phyloP scores from a whole-genome alignment of 2,888 invertebrate species.

The Neoitamus cyanurus region DNA sequence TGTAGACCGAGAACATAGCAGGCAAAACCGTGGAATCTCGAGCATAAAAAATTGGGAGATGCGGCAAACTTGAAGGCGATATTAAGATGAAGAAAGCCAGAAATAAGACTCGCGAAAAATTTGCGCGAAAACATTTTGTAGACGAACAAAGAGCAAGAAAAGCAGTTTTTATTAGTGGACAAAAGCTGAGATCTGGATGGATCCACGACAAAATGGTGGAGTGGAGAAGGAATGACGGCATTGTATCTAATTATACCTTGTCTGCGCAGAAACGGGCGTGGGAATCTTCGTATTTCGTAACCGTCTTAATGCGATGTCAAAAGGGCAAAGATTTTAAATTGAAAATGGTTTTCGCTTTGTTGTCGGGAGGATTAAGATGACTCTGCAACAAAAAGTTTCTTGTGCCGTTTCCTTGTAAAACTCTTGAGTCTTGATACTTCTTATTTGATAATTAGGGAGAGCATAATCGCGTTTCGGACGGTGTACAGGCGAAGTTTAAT shows the following conservation, averaged over 20 bases:
- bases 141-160: not conserved
- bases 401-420: constrained; percentile 1
- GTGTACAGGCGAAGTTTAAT: not conserved
- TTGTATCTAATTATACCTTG: constrained; percentile 11
- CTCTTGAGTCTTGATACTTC: not conserved
- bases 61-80: not conserved
- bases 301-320: constrained; percentile 18
- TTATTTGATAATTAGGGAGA: constrained; percentile 9
- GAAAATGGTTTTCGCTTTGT: not conserved
- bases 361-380: not conserved
- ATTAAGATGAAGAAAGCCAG: not conserved
- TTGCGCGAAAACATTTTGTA: not conserved
- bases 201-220: not conserved
- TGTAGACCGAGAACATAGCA: not conserved
- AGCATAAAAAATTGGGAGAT: not conserved
- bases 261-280: constrained; percentile 12
- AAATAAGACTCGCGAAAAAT: not conserved
- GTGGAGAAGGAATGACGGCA: not conserved
- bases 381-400: constrained; percentile 20
- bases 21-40: not conserved
- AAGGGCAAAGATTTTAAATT: constrained; percentile 29
- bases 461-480: not conserved
- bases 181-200: not conserved
- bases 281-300: not conserved
- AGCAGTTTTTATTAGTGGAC: not conserved